Conservation (phyloP, 2,797 vertebrate species). For the Lepidocolaptes lacrymiger region DNA sequence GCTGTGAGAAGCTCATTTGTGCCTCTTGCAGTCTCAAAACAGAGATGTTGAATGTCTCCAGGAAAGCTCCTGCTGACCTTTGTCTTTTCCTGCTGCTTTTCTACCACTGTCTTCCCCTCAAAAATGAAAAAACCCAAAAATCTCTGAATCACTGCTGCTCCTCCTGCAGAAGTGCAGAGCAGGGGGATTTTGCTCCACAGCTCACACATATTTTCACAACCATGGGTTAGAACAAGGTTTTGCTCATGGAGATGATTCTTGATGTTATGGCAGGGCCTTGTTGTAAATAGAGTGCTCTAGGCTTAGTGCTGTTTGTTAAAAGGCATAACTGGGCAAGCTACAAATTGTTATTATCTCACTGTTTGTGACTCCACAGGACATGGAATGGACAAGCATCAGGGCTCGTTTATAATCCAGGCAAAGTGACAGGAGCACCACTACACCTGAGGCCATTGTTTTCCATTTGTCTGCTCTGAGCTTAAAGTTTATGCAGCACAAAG, state of each 20-base stretch:
- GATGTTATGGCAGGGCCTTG: not conserved
- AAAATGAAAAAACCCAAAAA: not conserved
- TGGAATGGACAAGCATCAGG: fast-evolving
- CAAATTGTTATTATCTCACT: not conserved
- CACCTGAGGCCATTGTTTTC: not conserved
- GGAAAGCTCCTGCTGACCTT: not conserved
- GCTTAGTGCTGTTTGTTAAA: not conserved
- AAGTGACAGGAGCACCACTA: not conserved
- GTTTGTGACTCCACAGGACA: not conserved
- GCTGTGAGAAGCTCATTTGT: not conserved
- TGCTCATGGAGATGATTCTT: not conserved
- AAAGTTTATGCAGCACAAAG: not conserved
- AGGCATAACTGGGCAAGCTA: not conserved
- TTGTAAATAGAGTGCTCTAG: not conserved
- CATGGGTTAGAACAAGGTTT: not conserved
- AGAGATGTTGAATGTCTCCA: not conserved
- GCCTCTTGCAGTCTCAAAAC: not conserved
- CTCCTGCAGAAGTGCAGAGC: not conserved
- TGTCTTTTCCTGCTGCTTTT: not conserved
- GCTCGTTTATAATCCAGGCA: not conserved
- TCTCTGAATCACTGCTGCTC: not conserved
- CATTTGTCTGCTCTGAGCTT: not conserved
- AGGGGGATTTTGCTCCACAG: not conserved
- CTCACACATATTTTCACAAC: not conserved
- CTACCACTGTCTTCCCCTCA: not conserved